phyloP scores from a whole-genome alignment of 2,797 vertebrate species.

The Oryzias dopingdopingensis region DNA sequence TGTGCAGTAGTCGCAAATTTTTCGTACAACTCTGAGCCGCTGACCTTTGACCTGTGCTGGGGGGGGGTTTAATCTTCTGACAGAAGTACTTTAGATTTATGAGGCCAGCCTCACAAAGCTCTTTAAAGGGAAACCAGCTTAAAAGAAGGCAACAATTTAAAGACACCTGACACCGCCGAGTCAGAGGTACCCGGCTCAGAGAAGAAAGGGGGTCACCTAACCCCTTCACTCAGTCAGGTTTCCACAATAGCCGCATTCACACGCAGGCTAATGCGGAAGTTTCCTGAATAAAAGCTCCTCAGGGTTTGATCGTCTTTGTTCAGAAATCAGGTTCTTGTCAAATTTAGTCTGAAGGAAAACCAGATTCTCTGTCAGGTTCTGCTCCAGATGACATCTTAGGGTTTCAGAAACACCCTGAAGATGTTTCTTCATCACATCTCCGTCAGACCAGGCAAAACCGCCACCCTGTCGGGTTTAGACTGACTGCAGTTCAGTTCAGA shows the following conservation, averaged over 20 bases:
- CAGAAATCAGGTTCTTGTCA: too few species aligned
- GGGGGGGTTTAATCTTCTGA: slow-evolving; percentile 30
- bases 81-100: slow-evolving; percentile 18
- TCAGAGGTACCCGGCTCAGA: slow-evolving; percentile 36
- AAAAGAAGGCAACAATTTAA: slow-evolving; percentile 47
- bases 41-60: slow-evolving; percentile 29
- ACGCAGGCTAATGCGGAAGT: too few species aligned
- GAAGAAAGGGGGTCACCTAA: slow-evolving; percentile 30
- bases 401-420: too few species aligned
- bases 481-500: too few species aligned
- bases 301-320: too few species aligned
- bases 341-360: too few species aligned
- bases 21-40: slow-evolving; percentile 7
- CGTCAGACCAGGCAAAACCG: too few species aligned
- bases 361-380: too few species aligned
- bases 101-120: slow-evolving; percentile 21
- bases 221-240: slow-evolving; percentile 23
- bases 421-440: too few species aligned
- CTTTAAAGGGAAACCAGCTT: slow-evolving; percentile 27
- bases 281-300: too few species aligned
- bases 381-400: too few species aligned
- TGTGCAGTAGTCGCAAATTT: neutral
- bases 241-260: slow-evolving; percentile 12
- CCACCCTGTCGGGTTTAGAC: too few species aligned
- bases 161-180: slow-evolving; percentile 52